phyloP scores from a whole-genome alignment of 2,888 invertebrate species.

The Phymatocera aterrima region DNA sequence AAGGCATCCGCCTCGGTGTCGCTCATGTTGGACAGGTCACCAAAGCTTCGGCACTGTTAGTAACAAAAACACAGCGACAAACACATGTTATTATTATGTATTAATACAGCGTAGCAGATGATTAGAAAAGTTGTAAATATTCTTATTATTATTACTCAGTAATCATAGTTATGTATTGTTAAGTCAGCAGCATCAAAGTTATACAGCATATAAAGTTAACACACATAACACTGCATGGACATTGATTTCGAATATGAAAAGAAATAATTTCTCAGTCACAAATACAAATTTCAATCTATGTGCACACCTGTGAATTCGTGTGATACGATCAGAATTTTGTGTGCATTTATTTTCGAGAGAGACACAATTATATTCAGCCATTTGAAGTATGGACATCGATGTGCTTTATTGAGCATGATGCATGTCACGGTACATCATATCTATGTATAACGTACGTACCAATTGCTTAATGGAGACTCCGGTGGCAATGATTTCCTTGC shows the following conservation, averaged over 20 bases:
- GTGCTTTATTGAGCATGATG: too few species aligned
- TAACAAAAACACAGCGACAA: slow-evolving; percentile 49
- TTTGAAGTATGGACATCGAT: too few species aligned
- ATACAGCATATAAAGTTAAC: slow-evolving; percentile 48
- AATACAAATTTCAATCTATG: too few species aligned
- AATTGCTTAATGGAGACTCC: slow-evolving; percentile 76
- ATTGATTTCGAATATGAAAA: neutral
- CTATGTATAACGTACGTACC: slow-evolving; percentile 68
- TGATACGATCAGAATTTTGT: too few species aligned
- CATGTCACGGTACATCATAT: too few species aligned
- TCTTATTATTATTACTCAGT: slow-evolving; percentile 45
- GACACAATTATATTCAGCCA: too few species aligned
- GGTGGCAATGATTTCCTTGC: slow-evolving; percentile 74
- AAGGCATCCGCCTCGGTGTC: slow-evolving; percentile 71
- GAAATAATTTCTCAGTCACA: too few species aligned
- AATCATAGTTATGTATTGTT: slow-evolving; percentile 30
- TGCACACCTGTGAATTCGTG: too few species aligned
- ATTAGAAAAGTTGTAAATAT: slow-evolving; percentile 23
- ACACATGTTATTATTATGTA: slow-evolving; percentile 45
- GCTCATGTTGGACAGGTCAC: slow-evolving; percentile 78
- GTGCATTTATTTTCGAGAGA: too few species aligned
- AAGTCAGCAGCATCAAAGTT: slow-evolving; percentile 46
- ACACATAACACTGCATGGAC: slow-evolving; percentile 42
- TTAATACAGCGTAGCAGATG: slow-evolving; percentile 38
- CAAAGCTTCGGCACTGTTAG: slow-evolving; percentile 79